Evolutionary conservation across 2,113 vertebrate species (phyloP).

Genomic region (Hemicordylus capensis): DNA sequence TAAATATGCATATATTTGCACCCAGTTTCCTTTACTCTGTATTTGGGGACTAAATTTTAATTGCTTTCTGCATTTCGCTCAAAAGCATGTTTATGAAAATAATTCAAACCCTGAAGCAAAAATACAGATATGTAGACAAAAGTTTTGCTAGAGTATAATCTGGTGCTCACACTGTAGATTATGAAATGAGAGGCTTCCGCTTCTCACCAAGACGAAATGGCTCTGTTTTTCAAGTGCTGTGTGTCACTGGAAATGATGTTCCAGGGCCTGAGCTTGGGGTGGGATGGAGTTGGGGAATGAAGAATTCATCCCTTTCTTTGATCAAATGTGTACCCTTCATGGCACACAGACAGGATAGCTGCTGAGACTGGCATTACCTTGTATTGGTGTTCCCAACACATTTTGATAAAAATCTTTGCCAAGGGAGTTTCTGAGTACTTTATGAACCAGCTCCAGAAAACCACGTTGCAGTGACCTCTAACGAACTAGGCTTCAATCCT

Average conservation of each 20-base stretch:
- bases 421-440: no score
- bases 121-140: conserved; percentile 8
- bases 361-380: no score
- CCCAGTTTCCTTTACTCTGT: not conserved
- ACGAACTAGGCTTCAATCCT: no score
- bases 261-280: not conserved
- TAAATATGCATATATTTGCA: not conserved
- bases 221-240: not conserved
- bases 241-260: not conserved
- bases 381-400: no score
- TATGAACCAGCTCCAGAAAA: no score
- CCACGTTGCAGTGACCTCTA: no score
- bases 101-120: conserved; percentile 11
- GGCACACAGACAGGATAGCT: not conserved
- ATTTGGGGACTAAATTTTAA: conserved; percentile 28
- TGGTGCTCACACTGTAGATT: not conserved
- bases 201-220: not conserved
- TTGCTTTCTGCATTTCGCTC: not conserved
- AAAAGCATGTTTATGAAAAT: not conserved
- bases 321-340: not conserved
- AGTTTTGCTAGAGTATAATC: not conserved
- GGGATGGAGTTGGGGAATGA: not conserved
- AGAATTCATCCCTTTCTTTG: not conserved
- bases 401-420: no score
- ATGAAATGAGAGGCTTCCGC: not conserved